A percentile compares a stretch with the other conserved stretches of the same genome.
Evolutionary conservation across 2,113 vertebrate genomes (phyloP).

Genomic region (Aphelocoma coerulescens): DNA sequence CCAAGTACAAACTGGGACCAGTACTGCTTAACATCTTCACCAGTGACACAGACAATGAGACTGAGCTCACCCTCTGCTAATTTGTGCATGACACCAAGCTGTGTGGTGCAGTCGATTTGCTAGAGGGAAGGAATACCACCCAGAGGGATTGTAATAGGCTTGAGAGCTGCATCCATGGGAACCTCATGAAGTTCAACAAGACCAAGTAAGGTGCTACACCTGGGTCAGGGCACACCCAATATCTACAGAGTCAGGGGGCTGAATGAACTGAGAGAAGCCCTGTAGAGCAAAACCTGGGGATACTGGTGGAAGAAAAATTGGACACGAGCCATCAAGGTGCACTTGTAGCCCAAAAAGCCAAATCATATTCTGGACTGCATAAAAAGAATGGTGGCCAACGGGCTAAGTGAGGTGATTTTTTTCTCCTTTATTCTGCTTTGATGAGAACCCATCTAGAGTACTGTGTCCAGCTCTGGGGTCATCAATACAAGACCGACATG

Average conservation of each 20-base stretch:
- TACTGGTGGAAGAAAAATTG: background rate
- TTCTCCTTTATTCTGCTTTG: background rate
- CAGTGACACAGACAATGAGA: no score
- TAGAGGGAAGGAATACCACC: background rate
- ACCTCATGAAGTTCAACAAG: background rate
- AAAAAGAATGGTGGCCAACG: fast-evolving
- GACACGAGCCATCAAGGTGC: fast-evolving
- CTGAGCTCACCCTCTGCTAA: background rate
- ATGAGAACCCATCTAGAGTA: background rate
- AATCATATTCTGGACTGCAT: background rate
- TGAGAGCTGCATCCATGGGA: background rate
- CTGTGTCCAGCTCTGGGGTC: background rate
- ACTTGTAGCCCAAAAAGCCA: background rate
- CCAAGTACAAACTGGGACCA: no score
- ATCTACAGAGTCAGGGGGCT: background rate
- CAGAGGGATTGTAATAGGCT: background rate
- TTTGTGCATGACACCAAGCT: background rate
- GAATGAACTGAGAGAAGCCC: background rate
- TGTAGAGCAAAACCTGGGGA: background rate
- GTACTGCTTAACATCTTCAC: background rate
- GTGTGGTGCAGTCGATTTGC: background rate
- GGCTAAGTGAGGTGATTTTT: background rate
- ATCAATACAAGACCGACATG: background rate
- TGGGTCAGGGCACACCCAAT: background rate
- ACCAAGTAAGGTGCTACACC: background rate